Conservation (phyloP, 2,888 invertebrate species). For the Pharmacophagus antenor region DNA sequence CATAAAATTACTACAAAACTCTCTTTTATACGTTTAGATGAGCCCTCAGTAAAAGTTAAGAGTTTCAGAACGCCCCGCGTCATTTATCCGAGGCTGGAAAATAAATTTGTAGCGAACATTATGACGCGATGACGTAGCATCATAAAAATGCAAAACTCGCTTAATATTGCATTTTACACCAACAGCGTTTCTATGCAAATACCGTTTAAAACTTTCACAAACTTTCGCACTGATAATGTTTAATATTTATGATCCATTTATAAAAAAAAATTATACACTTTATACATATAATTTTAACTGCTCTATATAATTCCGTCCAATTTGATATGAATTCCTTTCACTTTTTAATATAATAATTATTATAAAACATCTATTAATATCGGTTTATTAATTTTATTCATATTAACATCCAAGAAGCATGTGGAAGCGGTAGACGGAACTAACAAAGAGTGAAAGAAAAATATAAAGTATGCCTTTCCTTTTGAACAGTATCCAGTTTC, state of each 20-base stretch:
- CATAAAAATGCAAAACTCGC: constrained; percentile 17
- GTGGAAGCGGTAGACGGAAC: too few relatives aligned
- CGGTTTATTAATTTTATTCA: too few relatives aligned
- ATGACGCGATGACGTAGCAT: constrained; percentile 1
- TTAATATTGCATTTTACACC: constrained; percentile 20
- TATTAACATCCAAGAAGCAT: too few relatives aligned
- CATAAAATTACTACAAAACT: constrained; percentile 20
- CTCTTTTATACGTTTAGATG: constrained; percentile 13
- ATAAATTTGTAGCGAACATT: constrained; percentile 2
- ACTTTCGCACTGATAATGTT: not conserved
- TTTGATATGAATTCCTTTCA: not conserved
- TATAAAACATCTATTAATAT: too few relatives aligned
- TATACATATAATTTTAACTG: not conserved
- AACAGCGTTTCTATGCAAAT: constrained; percentile 10
- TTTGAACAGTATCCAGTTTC: too few relatives aligned
- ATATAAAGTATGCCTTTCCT: too few relatives aligned
- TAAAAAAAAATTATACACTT: too few relatives aligned
- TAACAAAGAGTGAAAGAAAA: too few relatives aligned
- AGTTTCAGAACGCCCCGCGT: not conserved
- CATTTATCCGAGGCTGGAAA: constrained; percentile 17
- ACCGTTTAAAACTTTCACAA: not conserved
- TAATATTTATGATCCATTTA: too few relatives aligned
- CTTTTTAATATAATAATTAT: too few relatives aligned
- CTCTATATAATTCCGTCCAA: not conserved
- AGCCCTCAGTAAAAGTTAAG: constrained; percentile 12